phyloP scores from a whole-genome alignment of 2,797 vertebrate species.

The Bryconaethiops microstoma region DNA sequence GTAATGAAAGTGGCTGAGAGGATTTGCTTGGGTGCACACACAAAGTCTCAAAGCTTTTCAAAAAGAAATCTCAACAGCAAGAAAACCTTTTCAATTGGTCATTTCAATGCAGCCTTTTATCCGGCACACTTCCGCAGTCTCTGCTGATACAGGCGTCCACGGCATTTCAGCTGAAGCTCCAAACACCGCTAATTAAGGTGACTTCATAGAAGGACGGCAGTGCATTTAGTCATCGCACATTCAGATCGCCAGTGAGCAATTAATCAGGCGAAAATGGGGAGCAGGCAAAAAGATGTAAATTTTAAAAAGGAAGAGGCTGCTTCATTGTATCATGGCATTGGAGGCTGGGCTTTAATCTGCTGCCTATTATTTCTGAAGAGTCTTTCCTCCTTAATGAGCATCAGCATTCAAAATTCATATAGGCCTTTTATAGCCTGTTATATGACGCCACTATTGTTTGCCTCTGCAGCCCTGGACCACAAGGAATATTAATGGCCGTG shows the following conservation, averaged over 20 bases:
- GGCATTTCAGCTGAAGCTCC: slow-evolving; percentile 42
- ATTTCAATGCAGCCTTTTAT: slow-evolving; percentile 47
- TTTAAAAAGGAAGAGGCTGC: slow-evolving; percentile 34
- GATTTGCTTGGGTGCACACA: slow-evolving; percentile 11
- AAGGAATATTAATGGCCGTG: slow-evolving; percentile 19
- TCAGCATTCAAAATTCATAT: slow-evolving; percentile 33
- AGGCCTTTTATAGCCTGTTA: background rate
- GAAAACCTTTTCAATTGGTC: slow-evolving; percentile 34
- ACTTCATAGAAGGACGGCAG: slow-evolving; percentile 44
- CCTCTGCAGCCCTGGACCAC: background rate
- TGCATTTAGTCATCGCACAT: slow-evolving; percentile 40
- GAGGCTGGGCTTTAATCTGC: slow-evolving; percentile 46
- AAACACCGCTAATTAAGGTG: slow-evolving; percentile 57
- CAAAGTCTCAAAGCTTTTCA: slow-evolving; percentile 31
- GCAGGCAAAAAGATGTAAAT: slow-evolving; percentile 36
- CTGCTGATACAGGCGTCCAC: slow-evolving; percentile 9
- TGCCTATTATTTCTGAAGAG: slow-evolving; percentile 43
- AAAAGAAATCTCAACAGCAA: slow-evolving; percentile 13
- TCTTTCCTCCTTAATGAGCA: slow-evolving; percentile 45
- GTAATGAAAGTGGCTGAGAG: slow-evolving; percentile 18
- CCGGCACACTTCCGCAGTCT: background rate
- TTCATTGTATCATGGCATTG: slow-evolving; percentile 41
- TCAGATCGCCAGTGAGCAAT: slow-evolving; percentile 49
- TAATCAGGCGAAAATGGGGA: slow-evolving; percentile 41
- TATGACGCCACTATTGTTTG: slow-evolving; percentile 7